These are phyloP conservation scores for Caenorhabditis inopinata DNA, from an alignment of 1,140 invertebrate species.

Conservation along the genomic window DNA sequence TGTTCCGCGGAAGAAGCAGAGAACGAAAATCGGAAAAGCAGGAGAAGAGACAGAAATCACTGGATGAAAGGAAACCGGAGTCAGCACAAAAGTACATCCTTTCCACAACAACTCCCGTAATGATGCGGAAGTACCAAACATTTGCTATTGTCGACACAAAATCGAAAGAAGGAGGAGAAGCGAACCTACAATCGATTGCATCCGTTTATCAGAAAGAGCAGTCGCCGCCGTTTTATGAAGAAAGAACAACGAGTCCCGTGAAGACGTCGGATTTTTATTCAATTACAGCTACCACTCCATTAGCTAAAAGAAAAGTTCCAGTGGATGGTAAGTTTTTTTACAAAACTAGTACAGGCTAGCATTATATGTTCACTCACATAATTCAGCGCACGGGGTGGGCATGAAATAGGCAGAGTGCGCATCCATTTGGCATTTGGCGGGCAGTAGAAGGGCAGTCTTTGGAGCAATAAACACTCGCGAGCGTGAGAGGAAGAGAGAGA, in stretches of 20 bases:
- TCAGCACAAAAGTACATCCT: conserved; percentile 27
- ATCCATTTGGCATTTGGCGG: no score
- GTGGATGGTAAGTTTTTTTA: neutral
- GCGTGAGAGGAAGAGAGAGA: no score
- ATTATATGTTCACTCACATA: no score
- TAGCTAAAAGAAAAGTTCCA: neutral
- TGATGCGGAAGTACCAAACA: conserved; percentile 28
- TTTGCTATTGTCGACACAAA: conserved; percentile 6
- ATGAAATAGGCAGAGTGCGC: no score
- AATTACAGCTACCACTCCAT: neutral
- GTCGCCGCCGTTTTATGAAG: neutral
- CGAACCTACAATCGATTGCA: neutral
- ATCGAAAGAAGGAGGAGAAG: neutral
- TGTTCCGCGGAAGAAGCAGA: conserved; percentile 5
- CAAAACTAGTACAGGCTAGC: no score
- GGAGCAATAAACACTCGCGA: no score
- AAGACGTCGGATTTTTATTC: conserved; percentile 22
- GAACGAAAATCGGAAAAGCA: neutral
- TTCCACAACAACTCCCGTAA: conserved; percentile 13
- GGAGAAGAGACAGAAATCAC: conserved; percentile 27
- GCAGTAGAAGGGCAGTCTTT: no score
- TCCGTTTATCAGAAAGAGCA: neutral
- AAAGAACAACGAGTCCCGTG: neutral
- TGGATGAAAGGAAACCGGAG: conserved; percentile 9
- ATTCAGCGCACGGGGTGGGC: no score